Evolutionary conservation across 2,888 invertebrate species (phyloP), one percentile per base, ranked within the genome.

Genomic region (Caenorhabditis japonica): DNA sequence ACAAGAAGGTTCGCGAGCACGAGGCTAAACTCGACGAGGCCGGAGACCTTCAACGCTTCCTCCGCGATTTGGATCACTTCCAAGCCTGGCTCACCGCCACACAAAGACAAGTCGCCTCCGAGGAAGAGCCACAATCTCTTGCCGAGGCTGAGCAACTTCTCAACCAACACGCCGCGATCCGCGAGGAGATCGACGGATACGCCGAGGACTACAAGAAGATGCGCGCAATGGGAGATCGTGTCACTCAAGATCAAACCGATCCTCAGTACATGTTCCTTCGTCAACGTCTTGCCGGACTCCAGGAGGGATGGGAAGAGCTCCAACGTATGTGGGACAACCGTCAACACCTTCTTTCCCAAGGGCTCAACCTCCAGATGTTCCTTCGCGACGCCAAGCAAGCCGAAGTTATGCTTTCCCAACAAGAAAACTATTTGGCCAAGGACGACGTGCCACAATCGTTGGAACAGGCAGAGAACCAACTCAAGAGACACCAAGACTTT

Each of bases 291-390:
- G 97, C 95, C 91, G 99, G 97, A 0, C 90, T 99, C 59, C 94
- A 97, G 89, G 96, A 97, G 90, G 99, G 99, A 68, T 99, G 99
- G 99, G 94, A 95, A 77, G 99, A 99, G 88, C 90, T 99, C 73
- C 94, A 97, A 88, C 95, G 97, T 90, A 99, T 99, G 99, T 99
- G 99, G 97, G 97, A 95, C 89, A 97, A 97, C 90, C 90, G 97
- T 33, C 97, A 99, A 88, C 93, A 94, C 84, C 90, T 97, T 81
- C 90, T 99, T 21, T 93, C 95, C 1, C 96, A 97, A 90, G 94
- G 94, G 83, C 91, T 99, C 82, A 96, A 97, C 89, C 91, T 94
- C 84, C 84, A 90, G 88, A 92, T 97, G 89, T 93, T 97, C 90
- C 93, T 97, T 89, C 92, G 97, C 3, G 99, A 99, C 89, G 96